Conservation (phyloP, 2,113 vertebrate species). For the Myotis yumanensis region DNA sequence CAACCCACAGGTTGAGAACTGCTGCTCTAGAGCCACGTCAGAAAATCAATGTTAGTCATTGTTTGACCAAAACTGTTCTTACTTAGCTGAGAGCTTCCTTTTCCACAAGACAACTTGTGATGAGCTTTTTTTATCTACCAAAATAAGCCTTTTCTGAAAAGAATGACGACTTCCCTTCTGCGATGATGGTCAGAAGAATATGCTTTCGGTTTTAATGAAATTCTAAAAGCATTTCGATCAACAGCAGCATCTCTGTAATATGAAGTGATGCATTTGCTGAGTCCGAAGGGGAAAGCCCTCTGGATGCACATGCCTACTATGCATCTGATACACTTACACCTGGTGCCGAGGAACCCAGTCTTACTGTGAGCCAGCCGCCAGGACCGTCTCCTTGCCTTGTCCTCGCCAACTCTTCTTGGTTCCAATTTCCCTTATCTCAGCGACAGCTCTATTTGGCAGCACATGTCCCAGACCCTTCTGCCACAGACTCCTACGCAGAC, state of each 20-base stretch:
- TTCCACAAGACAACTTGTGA: not conserved
- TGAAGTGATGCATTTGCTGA: not conserved
- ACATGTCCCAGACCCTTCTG: not conserved
- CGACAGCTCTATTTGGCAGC: not conserved
- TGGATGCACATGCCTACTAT: not conserved
- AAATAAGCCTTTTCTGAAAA: not conserved
- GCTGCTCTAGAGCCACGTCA: not conserved
- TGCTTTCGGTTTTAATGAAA: slow-evolving; percentile 7
- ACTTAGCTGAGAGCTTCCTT: not conserved
- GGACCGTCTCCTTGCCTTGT: not conserved
- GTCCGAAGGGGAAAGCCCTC: not conserved
- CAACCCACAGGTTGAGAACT: no score
- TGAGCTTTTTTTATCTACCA: not conserved
- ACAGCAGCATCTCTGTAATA: not conserved
- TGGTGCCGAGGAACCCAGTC: not conserved
- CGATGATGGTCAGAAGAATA: not conserved
- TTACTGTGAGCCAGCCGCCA: not conserved
- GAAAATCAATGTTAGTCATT: slow-evolving; percentile 1
- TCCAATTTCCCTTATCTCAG: not conserved
- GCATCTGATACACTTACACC: accelerated
- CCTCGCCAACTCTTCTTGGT: not conserved
- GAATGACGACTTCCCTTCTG: not conserved
- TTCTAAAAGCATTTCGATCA: not conserved
- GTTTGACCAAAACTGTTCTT: not conserved
- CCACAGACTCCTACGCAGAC: not conserved